A percentile compares a stretch with the other conserved stretches of the same genome.
These are phyloP conservation scores for Andrena fulva DNA, from an alignment of 2,888 invertebrate genomes.

Conservation along the genomic window DNA sequence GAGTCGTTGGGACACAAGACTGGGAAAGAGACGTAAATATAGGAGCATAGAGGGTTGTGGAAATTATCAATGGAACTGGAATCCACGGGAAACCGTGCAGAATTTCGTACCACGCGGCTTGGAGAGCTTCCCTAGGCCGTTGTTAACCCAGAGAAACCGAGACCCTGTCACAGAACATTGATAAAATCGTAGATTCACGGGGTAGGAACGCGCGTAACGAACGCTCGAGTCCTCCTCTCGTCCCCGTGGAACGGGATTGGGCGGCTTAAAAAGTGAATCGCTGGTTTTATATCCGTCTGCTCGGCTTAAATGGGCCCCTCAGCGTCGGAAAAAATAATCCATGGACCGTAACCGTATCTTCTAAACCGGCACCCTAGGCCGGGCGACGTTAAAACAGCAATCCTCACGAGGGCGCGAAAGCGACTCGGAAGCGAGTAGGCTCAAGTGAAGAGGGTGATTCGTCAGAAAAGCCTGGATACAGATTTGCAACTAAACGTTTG, in stretches of 20 bases:
- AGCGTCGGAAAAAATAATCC: slow-evolving; percentile 50
- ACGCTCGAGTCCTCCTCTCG: neutral
- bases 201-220: neutral
- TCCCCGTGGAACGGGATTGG: slow-evolving; percentile 9
- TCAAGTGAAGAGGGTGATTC: slow-evolving; percentile 19
- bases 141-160: neutral
- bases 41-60: too few relatives aligned
- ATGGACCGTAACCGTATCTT: slow-evolving; percentile 5
- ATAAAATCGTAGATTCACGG: slow-evolving; percentile 1
- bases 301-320: slow-evolving; percentile 16
- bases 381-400: slow-evolving; percentile 27
- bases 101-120: too few relatives aligned
- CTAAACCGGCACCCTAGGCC: slow-evolving; percentile 9
- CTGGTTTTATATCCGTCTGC: slow-evolving; percentile 21
- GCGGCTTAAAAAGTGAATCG: slow-evolving; percentile 31
- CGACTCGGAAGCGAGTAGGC: slow-evolving; percentile 9
- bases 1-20: too few relatives aligned
- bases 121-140: too few relatives aligned
- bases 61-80: too few relatives aligned
- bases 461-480: slow-evolving; percentile 4
- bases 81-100: too few relatives aligned
- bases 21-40: too few relatives aligned
- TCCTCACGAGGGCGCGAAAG: slow-evolving; percentile 28
- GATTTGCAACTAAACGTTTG: neutral
- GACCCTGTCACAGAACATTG: neutral